A percentile compares a stretch with the other conserved stretches of the same genome.
Conservation (phyloP, 2,888 invertebrate species). For the Hirtodrosophila trivittata region DNA sequence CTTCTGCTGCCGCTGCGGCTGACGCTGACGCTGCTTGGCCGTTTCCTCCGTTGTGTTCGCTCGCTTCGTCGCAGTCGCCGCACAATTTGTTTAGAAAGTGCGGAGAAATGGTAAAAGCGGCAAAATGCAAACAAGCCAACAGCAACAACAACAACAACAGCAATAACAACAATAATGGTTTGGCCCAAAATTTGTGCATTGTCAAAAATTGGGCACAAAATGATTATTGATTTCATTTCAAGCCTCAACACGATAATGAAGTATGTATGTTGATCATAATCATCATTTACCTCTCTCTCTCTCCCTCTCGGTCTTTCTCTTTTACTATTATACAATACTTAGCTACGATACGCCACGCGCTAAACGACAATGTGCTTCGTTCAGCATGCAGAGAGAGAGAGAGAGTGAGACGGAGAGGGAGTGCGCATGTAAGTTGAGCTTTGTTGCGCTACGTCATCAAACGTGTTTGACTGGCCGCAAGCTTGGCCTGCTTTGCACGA, state of each 20-base stretch:
- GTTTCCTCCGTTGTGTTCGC: constrained; percentile 44
- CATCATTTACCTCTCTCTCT: constrained; percentile 12
- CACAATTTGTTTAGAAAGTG: constrained; percentile 81
- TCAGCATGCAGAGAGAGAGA: constrained; percentile 14
- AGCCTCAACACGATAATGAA: constrained; percentile 37
- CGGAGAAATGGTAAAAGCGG: constrained; percentile 81
- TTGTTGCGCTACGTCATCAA: constrained; percentile 67
- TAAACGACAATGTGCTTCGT: constrained; percentile 43
- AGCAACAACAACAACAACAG: constrained; percentile 32
- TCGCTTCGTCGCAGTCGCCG: constrained; percentile 53
- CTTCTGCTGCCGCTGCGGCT: neutral
- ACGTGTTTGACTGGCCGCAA: constrained; percentile 58
- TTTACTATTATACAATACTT: constrained; percentile 69
- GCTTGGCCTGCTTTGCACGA: constrained; percentile 17
- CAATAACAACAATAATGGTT: constrained; percentile 33
- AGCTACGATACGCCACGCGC: constrained; percentile 37
- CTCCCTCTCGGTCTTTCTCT: constrained; percentile 19
- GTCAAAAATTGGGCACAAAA: constrained; percentile 69
- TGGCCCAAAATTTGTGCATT: constrained; percentile 58
- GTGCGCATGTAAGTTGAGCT: constrained; percentile 45
- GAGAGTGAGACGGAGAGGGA: constrained; percentile 19
- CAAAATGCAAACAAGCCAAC: constrained; percentile 75
- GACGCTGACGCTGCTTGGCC: constrained; percentile 10
- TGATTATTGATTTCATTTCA: constrained; percentile 68
- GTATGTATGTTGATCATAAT: constrained; percentile 24